These are phyloP conservation scores for Helicoverpa zea DNA, from an alignment of 1,140 invertebrate genomes.

Conservation along the genomic window DNA sequence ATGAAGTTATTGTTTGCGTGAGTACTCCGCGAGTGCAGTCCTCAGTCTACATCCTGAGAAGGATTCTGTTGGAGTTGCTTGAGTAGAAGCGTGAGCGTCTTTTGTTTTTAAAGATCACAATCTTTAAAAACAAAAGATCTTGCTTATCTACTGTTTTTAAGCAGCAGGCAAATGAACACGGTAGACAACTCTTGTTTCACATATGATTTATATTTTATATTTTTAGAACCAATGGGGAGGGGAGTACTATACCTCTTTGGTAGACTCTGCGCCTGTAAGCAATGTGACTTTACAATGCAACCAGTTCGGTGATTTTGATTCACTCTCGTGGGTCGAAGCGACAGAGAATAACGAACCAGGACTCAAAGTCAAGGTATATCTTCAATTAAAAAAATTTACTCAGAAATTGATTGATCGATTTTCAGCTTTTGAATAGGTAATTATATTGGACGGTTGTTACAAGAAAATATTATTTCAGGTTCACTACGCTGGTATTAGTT, in stretches of 20 bases:
- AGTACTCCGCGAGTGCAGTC: no score
- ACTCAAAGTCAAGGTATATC: conserved; percentile 52
- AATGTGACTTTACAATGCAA: conserved; percentile 26
- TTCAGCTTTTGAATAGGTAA: no score
- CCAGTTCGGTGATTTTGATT: conserved; percentile 54
- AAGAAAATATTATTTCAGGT: conserved; percentile 50
- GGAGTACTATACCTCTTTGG: conserved; percentile 8
- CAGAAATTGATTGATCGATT: no score
- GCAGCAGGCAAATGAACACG: no score
- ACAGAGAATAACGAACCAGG: conserved; percentile 40
- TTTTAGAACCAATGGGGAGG: conserved; percentile 18
- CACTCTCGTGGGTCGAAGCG: conserved; percentile 58
- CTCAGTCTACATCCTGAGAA: no score
- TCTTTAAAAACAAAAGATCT: no score
- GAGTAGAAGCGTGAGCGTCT: no score
- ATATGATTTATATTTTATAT: not conserved
- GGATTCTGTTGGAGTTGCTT: no score
- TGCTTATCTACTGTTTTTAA: no score
- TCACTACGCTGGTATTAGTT: conserved; percentile 60
- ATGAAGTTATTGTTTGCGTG: no score
- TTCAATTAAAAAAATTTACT: not conserved
- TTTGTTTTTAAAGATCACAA: no score
- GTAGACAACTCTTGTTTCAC: not conserved
- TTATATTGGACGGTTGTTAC: no score
- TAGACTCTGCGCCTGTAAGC: not conserved